Base-by-base conservation (phyloP, 92 coral and sea anemone genomes). In the Anthopleura xanthogrammica region DNA sequence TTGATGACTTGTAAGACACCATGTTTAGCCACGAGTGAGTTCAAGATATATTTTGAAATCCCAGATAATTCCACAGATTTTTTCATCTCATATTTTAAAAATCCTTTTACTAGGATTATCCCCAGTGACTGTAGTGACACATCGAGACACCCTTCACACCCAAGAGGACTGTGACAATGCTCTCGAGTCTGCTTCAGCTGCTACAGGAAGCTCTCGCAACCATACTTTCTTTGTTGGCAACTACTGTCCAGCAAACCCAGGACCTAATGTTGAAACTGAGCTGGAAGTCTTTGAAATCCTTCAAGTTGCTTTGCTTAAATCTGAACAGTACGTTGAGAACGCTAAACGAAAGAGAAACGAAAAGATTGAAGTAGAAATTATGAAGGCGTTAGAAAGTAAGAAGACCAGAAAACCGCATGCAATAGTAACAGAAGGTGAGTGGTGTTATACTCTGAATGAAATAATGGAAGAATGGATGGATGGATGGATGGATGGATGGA, bases 71-170 rank as follows among this genome's bases (percentile, higher is more conserved):
- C 9, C 50, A 46, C 50, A 46, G 50, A 46, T 46, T 5, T 9
- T 29, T 46, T 46, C 50, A 46, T 46, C 9, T 46, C 9, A 46
- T 46, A 46, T 46, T 46, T 5, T 46, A 3, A 46, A 3, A 46
- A 46, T 46, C 50, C 9, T 46, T 46, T 46, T 46, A 29, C 54
- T 40, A 89, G 95, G 92, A 66, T 76, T 91, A 41, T 78, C 79
- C 2, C 94, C 94, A 8, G 87, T 91, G 16, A 86, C 94, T 22
- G 92, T 83, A 66, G 87, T 88, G 8, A 91, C 94, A 7, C 92
- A 88, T 70, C 79, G 83, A 43, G 94, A 91, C 79, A 86, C 16
- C 8, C 79, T 91, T 24, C 78, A 46, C 12, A 66, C 77, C 12
- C 68, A 82, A 36, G 64, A 83, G 14, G 89, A 86, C 1, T 52